Evolutionary conservation across 2,888 invertebrate species (phyloP).

Genomic region (Nemapogon koenigi): DNA sequence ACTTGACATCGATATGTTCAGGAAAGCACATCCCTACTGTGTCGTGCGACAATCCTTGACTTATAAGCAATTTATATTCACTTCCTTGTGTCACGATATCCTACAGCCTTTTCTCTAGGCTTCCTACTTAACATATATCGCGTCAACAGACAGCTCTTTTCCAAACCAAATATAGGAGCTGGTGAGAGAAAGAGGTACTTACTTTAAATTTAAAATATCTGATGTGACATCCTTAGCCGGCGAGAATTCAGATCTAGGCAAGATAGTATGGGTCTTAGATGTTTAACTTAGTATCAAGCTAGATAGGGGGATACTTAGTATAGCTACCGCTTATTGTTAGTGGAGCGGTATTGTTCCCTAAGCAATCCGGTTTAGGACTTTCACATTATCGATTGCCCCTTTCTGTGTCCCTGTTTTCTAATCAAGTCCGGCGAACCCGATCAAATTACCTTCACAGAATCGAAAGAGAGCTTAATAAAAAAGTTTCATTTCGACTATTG

Average conservation of each 20-base stretch:
- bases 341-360: not conserved
- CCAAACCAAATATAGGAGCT: conserved; percentile 6
- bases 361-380: not conserved
- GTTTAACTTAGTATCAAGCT: too few species aligned
- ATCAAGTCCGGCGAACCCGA: not conserved
- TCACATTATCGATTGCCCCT: not conserved
- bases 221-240: not conserved
- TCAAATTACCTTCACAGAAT: conserved; percentile 6
- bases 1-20: conserved; percentile 3
- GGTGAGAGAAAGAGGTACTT: not conserved
- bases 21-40: conserved; percentile 15
- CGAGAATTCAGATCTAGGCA: not conserved
- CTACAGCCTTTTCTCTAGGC: conserved; percentile 34
- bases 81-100: conserved; percentile 37
- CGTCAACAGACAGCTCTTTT: conserved; percentile 21
- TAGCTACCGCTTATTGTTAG: too few species aligned
- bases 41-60: conserved; percentile 33
- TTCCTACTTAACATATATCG: conserved; percentile 28
- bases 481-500: conserved; percentile 23
- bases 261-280: too few species aligned
- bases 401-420: not conserved
- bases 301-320: too few species aligned
- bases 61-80: conserved; percentile 51
- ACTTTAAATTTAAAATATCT: conserved; percentile 8
- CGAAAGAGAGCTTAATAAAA: conserved; percentile 10